Conservation (phyloP, 2,888 invertebrate genomes). For the Cephus spinipes region DNA sequence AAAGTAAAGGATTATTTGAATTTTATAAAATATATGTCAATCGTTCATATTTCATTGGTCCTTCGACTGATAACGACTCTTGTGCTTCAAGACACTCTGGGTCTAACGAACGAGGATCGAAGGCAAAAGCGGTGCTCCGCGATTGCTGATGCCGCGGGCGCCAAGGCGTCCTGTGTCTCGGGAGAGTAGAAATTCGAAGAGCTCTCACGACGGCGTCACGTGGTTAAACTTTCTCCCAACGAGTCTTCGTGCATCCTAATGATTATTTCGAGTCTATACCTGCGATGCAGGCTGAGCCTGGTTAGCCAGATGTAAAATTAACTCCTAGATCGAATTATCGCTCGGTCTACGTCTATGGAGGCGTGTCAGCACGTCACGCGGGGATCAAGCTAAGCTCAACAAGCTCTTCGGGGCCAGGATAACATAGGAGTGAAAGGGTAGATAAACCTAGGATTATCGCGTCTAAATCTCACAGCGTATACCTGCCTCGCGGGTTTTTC, state of each 20-base stretch:
- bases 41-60: no score
- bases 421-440: constrained; percentile 47
- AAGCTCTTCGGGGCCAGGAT: constrained; percentile 50
- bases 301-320: background rate
- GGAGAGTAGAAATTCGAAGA: constrained; percentile 46
- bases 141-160: constrained; percentile 56
- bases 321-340: background rate
- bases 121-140: constrained; percentile 33
- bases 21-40: background rate
- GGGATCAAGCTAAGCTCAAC: constrained; percentile 61
- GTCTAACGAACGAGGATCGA: background rate
- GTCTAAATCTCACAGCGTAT: constrained; percentile 38
- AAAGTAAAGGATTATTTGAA: background rate
- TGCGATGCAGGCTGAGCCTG: background rate
- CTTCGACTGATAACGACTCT: background rate
- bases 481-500: constrained; percentile 12
- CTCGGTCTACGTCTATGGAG: constrained; percentile 27
- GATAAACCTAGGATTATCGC: constrained; percentile 55
- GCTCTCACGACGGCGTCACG: constrained; percentile 21
- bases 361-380: constrained; percentile 53
- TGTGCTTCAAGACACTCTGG: background rate
- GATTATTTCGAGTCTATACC: constrained; percentile 8
- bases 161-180: constrained; percentile 53
- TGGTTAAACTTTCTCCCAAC: constrained; percentile 10
- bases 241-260: constrained; percentile 10